Base-by-base conservation (phyloP, 2,888 invertebrate species). In the Drosophila buzzatii region DNA sequence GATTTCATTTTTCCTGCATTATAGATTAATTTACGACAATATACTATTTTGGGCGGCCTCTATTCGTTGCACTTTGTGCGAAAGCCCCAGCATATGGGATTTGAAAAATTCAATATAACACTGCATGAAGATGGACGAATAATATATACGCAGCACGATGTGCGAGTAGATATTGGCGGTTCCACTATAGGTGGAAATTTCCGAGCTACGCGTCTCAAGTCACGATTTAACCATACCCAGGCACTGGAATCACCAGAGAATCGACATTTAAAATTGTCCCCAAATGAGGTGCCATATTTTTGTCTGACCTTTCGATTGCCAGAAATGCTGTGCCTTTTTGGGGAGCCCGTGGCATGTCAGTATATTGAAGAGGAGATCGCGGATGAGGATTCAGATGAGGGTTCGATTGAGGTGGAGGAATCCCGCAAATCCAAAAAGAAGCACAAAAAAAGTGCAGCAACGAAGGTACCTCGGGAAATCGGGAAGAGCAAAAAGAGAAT, bases 11-110 rank as follows among this genome's bases (percentile, higher is more conserved):
- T 41, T 0, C 8, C 4, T 12, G 4, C 18, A 8, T 7, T 45
- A n/a, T 23, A 93, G 93, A 81, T 93, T 0, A 92, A 93, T 67
- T 63, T 93, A 12, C 85, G 90, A 12, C 71, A 81, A 7, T 91
- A 74, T 31, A 73, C 77, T 0, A 90, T 93, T 12, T 59, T 92
- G 51, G 92, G 92, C 4, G 92, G 92, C 1, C 70, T 92, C 1
- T 91, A 89, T 65, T 85, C 92, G 12, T 16, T 92, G 4, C 52
- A 83, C 31, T 85, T 86, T 66, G 81, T 92, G 5, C 60, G 73
- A 1, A 92, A 91, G 31, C 91, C 92, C 0, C 65, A 59, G 4
- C 82, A 88, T 47, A 70, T 66, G 1, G 78, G 80, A 18, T 86
- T 83, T 23, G 65, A 85, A 20, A 78, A 72, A 16, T 76, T 91